Evolutionary conservation across 2,888 invertebrate species (phyloP).

Genomic region (Yponomeuta malinellus): DNA sequence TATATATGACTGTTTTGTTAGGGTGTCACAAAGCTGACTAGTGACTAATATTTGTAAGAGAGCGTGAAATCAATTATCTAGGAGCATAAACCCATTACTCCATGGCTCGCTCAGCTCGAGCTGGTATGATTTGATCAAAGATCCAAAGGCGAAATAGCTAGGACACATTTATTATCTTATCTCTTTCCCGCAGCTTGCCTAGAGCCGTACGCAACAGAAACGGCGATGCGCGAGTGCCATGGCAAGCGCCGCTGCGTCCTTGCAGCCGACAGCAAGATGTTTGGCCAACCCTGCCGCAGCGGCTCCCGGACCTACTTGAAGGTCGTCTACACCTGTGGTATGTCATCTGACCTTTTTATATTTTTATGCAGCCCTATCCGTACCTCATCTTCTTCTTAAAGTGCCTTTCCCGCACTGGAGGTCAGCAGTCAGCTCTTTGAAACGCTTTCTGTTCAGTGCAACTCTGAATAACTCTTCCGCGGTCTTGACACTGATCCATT

Average conservation of each 20-base stretch:
- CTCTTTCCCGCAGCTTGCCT: conserved; percentile 81
- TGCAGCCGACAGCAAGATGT: conserved; percentile 87
- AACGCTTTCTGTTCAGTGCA: no score
- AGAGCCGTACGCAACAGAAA: conserved; percentile 93
- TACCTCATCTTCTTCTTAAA: no score
- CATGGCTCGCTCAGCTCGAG: no score
- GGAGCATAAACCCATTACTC: no score
- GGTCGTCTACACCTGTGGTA: conserved; percentile 92
- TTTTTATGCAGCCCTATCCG: neutral
- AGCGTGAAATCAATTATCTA: no score
- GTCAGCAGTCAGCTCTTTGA: no score
- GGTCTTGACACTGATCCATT: no score
- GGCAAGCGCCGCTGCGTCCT: conserved; percentile 87
- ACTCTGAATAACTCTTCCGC: no score
- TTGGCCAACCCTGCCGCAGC: conserved; percentile 87
- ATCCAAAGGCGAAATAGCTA: neutral
- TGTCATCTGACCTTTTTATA: conserved; percentile 48
- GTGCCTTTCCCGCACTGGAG: no score
- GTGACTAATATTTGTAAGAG: no score
- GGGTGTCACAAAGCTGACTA: no score
- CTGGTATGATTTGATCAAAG: neutral
- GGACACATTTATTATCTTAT: neutral
- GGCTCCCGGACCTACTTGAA: conserved; percentile 89
- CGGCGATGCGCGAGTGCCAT: conserved; percentile 90
- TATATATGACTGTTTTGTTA: no score